phyloP scores from a whole-genome alignment of 2,113 vertebrate genomes.

The Capreolus pygargus region DNA sequence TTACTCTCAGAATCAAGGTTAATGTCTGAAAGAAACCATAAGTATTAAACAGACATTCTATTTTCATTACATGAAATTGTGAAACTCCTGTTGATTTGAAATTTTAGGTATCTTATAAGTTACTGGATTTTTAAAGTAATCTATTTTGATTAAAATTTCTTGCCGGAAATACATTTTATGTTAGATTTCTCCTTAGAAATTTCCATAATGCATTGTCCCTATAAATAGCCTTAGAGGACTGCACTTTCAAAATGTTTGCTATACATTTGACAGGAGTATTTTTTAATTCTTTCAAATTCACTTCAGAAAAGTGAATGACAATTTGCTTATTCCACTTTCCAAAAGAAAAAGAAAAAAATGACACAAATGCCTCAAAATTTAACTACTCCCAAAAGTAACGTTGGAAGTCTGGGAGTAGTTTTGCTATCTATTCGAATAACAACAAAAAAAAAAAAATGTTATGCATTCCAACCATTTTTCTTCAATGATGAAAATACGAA shows the following conservation, averaged over 20 bases:
- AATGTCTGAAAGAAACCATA: background rate
- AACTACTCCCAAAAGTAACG: background rate
- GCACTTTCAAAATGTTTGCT: background rate
- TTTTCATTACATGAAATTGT: background rate
- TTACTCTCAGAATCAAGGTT: background rate
- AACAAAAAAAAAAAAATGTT: background rate
- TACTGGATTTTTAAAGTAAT: background rate
- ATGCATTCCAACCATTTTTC: background rate
- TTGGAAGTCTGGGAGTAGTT: background rate
- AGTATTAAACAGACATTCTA: background rate
- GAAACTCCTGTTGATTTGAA: background rate
- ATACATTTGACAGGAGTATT: background rate
- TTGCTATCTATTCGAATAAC: background rate
- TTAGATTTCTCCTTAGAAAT: background rate
- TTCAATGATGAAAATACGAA: background rate
- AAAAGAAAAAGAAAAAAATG: background rate
- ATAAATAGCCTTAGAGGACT: background rate
- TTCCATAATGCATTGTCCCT: background rate
- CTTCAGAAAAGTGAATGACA: background rate
- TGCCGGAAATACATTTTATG: background rate
- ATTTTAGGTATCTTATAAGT: background rate
- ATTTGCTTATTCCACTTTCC: background rate
- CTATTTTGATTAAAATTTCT: conserved; percentile 10
- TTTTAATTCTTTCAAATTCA: conserved; percentile 8
- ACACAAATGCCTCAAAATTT: background rate